These are phyloP conservation scores for Enteromius trimaculatus DNA, from an alignment of 2,797 vertebrate species.

Conservation along the genomic window DNA sequence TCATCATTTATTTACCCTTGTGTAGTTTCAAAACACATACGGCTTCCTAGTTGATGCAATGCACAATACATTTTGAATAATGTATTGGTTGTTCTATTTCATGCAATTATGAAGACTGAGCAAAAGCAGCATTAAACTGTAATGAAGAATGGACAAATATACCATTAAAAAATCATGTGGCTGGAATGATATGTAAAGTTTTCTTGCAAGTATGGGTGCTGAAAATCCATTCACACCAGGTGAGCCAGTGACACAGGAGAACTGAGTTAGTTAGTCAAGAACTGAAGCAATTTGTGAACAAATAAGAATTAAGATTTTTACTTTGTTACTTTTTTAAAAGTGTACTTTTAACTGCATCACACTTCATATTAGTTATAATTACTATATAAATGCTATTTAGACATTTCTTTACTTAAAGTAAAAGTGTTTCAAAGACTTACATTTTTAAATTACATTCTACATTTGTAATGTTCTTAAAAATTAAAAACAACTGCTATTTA, in stretches of 20 bases:
- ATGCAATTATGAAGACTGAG: background rate
- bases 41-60: background rate
- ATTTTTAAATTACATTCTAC: no score
- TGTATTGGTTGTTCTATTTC: background rate
- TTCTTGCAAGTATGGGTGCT: background rate
- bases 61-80: background rate
- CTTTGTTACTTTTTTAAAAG: no score
- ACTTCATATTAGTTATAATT: no score
- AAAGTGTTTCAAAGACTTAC: no score
- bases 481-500: no score
- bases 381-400: no score
- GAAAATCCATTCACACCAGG: background rate
- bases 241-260: background rate
- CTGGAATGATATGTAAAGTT: background rate
- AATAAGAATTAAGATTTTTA: background rate
- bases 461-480: no score
- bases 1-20: slow-evolving; percentile 17
- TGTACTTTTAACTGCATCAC: no score
- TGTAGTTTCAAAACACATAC: background rate
- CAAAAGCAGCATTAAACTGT: background rate
- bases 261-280: background rate
- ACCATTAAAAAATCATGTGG: background rate
- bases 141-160: background rate
- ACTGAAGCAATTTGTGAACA: background rate
- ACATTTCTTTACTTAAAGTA: no score